Evolutionary conservation across 2,113 vertebrate species (phyloP).

Genomic region (Dryoscopus gambensis): DNA sequence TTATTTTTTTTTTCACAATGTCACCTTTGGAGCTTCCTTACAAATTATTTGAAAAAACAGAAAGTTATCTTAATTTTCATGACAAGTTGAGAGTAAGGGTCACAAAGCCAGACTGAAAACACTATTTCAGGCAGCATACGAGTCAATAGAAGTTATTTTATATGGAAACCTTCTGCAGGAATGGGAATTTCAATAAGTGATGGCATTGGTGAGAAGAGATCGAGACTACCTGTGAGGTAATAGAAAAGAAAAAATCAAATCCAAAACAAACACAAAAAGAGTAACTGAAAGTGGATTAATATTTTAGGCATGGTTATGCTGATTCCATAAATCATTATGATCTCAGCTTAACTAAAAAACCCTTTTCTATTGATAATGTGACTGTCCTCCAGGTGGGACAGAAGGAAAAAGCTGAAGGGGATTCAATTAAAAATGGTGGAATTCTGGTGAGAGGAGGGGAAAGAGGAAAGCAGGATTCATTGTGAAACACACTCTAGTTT

Average conservation of each 20-base stretch:
- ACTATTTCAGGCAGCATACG: not conserved
- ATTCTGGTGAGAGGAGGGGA: not conserved
- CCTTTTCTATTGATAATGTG: not conserved
- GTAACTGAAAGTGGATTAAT: not conserved
- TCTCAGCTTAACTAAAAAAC: not conserved
- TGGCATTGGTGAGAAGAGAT: not conserved
- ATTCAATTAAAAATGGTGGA: not conserved
- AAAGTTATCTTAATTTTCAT: not conserved
- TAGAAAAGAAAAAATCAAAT: not conserved
- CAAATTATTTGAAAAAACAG: not conserved
- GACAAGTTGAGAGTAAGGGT: not conserved
- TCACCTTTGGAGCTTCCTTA: not conserved
- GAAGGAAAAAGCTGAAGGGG: not conserved
- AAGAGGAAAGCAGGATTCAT: not conserved
- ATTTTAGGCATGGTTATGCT: not conserved
- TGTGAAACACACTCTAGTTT: not conserved
- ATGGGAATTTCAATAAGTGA: not conserved
- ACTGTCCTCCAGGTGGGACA: fast-evolving
- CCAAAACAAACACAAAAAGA: not conserved
- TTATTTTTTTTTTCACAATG: not conserved
- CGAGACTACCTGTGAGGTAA: not conserved
- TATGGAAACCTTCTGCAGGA: not conserved
- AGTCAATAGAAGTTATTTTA: not conserved
- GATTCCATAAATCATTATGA: not conserved
- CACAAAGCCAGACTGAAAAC: not conserved